phyloP scores from a whole-genome alignment of 2,888 invertebrate genomes.

The Trachelus iudaicus region DNA sequence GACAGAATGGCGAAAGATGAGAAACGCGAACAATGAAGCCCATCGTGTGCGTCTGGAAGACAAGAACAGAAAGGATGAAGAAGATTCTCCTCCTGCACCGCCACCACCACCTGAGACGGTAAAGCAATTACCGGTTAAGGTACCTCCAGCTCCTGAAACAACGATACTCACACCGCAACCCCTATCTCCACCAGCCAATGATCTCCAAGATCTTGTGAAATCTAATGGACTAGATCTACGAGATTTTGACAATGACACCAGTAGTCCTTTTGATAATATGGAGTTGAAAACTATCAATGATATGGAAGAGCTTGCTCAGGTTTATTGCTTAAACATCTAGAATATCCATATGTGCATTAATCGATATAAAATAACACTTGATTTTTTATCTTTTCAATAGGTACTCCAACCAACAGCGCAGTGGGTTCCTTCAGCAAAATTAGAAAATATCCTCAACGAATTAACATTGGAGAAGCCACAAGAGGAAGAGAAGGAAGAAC shows the following conservation, averaged over 20 bases:
- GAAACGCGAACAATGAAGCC: slow-evolving; percentile 73
- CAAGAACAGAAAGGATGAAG: slow-evolving; percentile 71
- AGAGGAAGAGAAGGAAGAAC: slow-evolving; percentile 32
- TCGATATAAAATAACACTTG: not conserved
- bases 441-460: slow-evolving; percentile 51
- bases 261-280: slow-evolving; percentile 93
- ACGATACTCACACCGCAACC: slow-evolving; percentile 64
- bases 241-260: slow-evolving; percentile 92
- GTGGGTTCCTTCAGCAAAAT: slow-evolving; percentile 50
- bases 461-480: slow-evolving; percentile 38
- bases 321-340: slow-evolving; percentile 52
- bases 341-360: slow-evolving; percentile 24
- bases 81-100: slow-evolving; percentile 67
- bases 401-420: slow-evolving; percentile 56
- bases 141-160: slow-evolving; percentile 63
- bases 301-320: slow-evolving; percentile 88
- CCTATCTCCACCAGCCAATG: slow-evolving; percentile 51
- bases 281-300: slow-evolving; percentile 93
- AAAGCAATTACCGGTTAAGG: slow-evolving; percentile 46
- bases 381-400: slow-evolving; percentile 26
- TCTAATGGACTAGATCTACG: slow-evolving; percentile 67
- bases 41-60: slow-evolving; percentile 72
- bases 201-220: slow-evolving; percentile 49
- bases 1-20: slow-evolving; percentile 76
- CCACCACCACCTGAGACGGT: slow-evolving; percentile 68